Evolutionary conservation across 2,797 vertebrate species (phyloP).

Genomic region (Pangasius djambal): DNA sequence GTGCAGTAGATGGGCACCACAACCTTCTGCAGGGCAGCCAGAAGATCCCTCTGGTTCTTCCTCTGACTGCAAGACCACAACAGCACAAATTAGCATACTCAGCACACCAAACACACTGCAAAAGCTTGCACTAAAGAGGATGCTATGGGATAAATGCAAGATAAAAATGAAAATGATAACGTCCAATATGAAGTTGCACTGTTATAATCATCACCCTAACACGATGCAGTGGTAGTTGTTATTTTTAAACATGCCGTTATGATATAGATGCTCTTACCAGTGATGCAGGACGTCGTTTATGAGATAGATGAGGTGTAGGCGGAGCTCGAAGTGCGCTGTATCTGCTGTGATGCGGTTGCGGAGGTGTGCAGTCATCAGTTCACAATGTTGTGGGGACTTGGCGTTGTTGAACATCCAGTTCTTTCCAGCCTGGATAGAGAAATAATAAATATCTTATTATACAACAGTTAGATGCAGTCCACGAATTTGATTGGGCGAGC

Average conservation of each 20-base stretch:
- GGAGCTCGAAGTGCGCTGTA: conserved; percentile 90
- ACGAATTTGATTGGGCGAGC: background rate
- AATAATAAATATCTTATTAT: background rate
- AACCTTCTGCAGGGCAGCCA: conserved; percentile 94
- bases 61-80: conserved; percentile 80
- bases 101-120: background rate
- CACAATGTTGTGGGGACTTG: conserved; percentile 89
- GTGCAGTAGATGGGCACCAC: conserved; percentile 99
- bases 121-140: background rate
- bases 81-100: background rate
- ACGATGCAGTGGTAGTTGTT: background rate
- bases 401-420: conserved; percentile 99
- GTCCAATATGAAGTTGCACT: background rate
- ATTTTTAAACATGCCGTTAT: background rate
- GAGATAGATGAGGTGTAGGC: conserved; percentile 95
- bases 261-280: conserved; percentile 76
- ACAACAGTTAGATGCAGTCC: background rate
- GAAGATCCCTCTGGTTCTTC: conserved; percentile 93
- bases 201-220: background rate
- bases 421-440: conserved; percentile 86
- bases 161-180: background rate
- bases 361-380: conserved; percentile 93
- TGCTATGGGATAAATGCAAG: background rate
- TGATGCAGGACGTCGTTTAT: conserved; percentile 97
- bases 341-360: conserved; percentile 91